These are phyloP conservation scores for Hetaerina americana DNA, from an alignment of 1,140 invertebrate genomes.

Conservation along the genomic window DNA sequence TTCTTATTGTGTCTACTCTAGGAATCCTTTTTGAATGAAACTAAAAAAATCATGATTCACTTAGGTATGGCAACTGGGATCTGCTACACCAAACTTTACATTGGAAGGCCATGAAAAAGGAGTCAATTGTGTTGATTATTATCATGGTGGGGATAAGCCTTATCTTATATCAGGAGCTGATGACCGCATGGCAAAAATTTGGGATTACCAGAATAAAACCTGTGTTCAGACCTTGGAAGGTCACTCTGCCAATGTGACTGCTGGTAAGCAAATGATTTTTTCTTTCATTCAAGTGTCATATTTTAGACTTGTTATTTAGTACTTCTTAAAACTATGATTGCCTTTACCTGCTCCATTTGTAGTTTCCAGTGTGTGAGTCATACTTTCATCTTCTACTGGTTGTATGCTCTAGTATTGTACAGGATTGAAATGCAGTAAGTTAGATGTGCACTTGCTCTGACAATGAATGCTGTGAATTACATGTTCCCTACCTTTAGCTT, in stretches of 20 bases:
- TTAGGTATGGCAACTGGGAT: constrained; percentile 94
- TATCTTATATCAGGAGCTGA: constrained; percentile 98
- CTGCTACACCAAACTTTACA: constrained; percentile 94
- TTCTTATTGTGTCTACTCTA: too few species aligned
- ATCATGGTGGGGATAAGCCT: constrained; percentile 99
- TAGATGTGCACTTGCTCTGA: too few species aligned
- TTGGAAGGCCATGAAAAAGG: constrained; percentile 98
- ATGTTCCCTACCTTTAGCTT: too few species aligned
- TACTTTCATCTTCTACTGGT: too few species aligned
- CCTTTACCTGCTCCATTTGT: not conserved
- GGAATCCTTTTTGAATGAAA: too few species aligned
- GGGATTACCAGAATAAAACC: constrained; percentile 99
- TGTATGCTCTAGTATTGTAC: too few species aligned
- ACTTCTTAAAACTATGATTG: not conserved
- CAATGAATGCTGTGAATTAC: too few species aligned
- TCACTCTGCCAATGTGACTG: constrained; percentile 91
- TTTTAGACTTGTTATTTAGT: not conserved
- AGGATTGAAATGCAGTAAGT: too few species aligned
- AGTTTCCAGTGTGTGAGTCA: not conserved
- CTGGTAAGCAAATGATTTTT: constrained; percentile 22
- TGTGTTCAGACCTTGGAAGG: constrained; percentile 97
- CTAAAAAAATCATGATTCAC: too few species aligned
- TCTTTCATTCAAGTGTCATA: not conserved
- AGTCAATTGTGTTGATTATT: constrained; percentile 98
- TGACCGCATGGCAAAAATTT: constrained; percentile 94